A percentile compares a stretch with the other conserved stretches of the same genome.
These are phyloP conservation scores for Latheticus oryzae DNA, from an alignment of 2,888 invertebrate genomes.

Conservation along the genomic window DNA sequence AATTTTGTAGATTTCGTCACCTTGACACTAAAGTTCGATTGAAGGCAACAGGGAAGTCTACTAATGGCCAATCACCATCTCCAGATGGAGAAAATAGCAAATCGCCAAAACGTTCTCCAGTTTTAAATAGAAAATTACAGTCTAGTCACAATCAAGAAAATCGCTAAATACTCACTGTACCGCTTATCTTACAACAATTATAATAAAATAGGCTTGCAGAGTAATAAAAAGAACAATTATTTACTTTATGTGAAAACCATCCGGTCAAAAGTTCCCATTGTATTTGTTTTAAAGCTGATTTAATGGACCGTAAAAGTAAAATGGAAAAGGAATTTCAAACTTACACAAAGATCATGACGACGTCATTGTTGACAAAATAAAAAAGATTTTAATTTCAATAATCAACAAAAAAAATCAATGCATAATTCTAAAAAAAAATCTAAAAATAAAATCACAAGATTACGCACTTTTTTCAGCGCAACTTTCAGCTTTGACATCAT, in stretches of 20 bases:
- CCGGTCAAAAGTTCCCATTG: neutral
- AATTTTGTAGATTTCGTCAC: slow-evolving; percentile 79
- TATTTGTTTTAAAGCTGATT: neutral
- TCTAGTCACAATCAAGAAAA: slow-evolving; percentile 7
- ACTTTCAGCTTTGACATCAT: too few species aligned
- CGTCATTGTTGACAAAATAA: too few species aligned
- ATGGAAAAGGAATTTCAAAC: too few species aligned
- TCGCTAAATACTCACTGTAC: slow-evolving; percentile 20
- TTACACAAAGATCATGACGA: too few species aligned
- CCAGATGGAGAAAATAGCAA: slow-evolving; percentile 70
- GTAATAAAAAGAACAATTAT: slow-evolving; percentile 13
- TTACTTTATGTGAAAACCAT: slow-evolving; percentile 3
- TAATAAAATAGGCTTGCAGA: slow-evolving; percentile 31
- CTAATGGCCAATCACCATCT: slow-evolving; percentile 75
- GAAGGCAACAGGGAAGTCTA: slow-evolving; percentile 68
- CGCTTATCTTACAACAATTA: slow-evolving; percentile 11
- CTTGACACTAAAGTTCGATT: slow-evolving; percentile 87
- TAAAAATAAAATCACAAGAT: too few species aligned
- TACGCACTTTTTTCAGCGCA: too few species aligned
- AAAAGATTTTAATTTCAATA: too few species aligned
- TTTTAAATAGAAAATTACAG: slow-evolving; percentile 48
- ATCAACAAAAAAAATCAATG: too few species aligned
- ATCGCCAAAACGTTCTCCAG: slow-evolving; percentile 69
- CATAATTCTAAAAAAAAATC: too few species aligned
- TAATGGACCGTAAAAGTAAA: slow-evolving; percentile 20